Conservation (phyloP, 2,888 invertebrate genomes). For the Limnephilus rhombicus region DNA sequence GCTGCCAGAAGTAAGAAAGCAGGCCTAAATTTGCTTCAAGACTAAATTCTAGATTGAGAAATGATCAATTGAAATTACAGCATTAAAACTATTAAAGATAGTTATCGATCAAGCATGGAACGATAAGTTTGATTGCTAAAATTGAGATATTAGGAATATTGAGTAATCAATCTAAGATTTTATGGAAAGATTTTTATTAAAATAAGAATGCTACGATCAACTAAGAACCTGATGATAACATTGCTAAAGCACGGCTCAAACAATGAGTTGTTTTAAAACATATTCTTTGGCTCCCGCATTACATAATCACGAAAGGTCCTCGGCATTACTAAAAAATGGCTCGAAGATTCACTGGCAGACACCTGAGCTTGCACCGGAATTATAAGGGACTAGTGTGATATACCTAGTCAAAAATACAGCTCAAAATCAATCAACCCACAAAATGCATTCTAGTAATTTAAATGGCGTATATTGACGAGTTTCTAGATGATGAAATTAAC, state of each 20-base stretch:
- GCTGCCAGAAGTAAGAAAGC: not conserved
- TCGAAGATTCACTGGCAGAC: not conserved
- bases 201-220: too few species aligned
- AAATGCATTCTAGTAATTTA: not conserved
- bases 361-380: not conserved
- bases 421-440: not conserved
- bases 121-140: not conserved
- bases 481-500: not conserved
- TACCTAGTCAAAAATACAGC: not conserved
- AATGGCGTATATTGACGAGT: not conserved
- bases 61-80: not conserved
- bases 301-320: too few species aligned
- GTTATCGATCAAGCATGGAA: not conserved
- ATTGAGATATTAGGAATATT: not conserved
- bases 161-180: not conserved
- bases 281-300: too few species aligned
- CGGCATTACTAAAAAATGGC: too few species aligned
- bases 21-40: not conserved
- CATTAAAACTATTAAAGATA: not conserved
- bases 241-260: not conserved
- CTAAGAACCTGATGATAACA: not conserved
- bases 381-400: not conserved
- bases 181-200: not conserved
- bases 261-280: not conserved
- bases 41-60: not conserved